Conservation (phyloP, 1,140 invertebrate species). For the Cherax destructor region DNA sequence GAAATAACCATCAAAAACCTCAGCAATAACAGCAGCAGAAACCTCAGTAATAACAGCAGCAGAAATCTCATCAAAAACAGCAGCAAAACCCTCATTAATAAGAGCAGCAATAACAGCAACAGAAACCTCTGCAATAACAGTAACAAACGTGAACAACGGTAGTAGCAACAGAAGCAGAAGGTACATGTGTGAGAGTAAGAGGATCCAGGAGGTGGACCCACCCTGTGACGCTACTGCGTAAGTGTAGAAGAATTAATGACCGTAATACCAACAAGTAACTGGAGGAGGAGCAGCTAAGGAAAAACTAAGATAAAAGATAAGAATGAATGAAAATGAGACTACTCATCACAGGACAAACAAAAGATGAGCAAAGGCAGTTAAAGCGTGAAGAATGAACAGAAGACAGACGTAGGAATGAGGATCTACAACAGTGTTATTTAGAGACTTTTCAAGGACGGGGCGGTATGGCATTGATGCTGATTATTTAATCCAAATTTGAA, state of each 20-base stretch:
- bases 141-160: neutral
- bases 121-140: neutral
- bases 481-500: too few species aligned
- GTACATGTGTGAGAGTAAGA: neutral
- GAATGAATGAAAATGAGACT: constrained; percentile 6
- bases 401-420: too few species aligned
- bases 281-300: constrained; percentile 1
- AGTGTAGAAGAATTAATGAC: constrained; percentile 6
- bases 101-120: neutral
- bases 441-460: too few species aligned
- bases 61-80: neutral
- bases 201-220: neutral
- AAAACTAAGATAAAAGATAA: constrained; percentile 5
- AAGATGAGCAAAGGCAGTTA: neutral
- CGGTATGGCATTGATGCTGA: too few species aligned
- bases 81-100: neutral
- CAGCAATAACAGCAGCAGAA: too few species aligned
- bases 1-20: too few species aligned
- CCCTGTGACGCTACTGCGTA: neutral
- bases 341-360: neutral
- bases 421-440: too few species aligned
- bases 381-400: neutral
- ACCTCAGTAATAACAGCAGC: too few species aligned
- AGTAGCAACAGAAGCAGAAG: neutral
- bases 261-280: neutral